Evolutionary conservation across 2,797 vertebrate species (phyloP), one percentile per base, ranked within the genome.

Genomic region (Acipenser ruthenus): DNA sequence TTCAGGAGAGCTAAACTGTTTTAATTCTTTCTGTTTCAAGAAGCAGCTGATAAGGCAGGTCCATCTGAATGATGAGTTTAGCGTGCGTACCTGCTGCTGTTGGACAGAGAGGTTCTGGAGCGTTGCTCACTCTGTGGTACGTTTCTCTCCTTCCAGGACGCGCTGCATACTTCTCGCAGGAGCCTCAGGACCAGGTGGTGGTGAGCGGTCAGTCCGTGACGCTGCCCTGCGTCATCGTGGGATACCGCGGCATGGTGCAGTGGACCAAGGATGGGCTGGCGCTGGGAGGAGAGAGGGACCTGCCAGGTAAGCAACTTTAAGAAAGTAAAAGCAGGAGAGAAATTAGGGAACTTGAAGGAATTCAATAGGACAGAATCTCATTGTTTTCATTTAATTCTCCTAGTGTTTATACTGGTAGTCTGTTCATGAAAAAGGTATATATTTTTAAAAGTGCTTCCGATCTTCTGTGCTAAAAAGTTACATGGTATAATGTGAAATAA

Each of bases 241-340:
- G 91, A 0, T 93, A 95, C 70, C 76, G 83, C 62, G 91, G 92
- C 51, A 91, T 93, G 84, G 93, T 96, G 65, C 94, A 95, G 70
- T 96, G 93, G 94, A 95, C 93, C 69, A 96, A 94, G 89, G 93
- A 95, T 13, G 94, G 94, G 49, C 81, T 95, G 76, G 93, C 93
- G 0, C 82, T 95, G 59, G 94, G 94, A 3, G 93, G 91, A 62
- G 92, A 95, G 75, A 79, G 93, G 80, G 91, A 94, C 72, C 83
- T 95, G 69, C 93, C 92, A 77, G 94, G 94, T 96, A 87, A 69
- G 72, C 60, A 6, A 55, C 10, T 74, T 75, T 37, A 37, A 18
- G 15, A 18, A 18, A 18, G 23, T 37, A 37, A 37, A 37, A 37
- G 23, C 23, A 51, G 9, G 6, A 58, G 50, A 10, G 55, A 65